phyloP scores from a whole-genome alignment of 2,888 invertebrate species.

The Tachystola acroxantha region DNA sequence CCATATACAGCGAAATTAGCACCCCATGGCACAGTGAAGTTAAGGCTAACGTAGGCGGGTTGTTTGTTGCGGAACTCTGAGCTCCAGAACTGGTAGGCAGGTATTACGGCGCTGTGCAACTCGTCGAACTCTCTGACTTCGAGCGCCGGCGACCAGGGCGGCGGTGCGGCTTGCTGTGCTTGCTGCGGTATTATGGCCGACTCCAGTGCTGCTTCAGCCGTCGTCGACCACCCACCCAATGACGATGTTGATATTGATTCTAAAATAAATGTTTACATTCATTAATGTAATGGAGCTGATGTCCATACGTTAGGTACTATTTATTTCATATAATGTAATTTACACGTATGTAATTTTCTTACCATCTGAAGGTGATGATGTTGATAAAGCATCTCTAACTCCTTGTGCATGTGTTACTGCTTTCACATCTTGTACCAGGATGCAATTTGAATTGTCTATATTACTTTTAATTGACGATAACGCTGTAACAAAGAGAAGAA shows the following conservation, averaged over 20 bases:
- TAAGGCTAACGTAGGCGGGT: slow-evolving; percentile 91
- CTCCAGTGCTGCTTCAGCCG: slow-evolving; percentile 75
- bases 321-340: no score
- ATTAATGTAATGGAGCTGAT: not conserved
- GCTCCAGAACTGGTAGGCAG: slow-evolving; percentile 96
- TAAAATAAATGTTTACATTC: slow-evolving; percentile 42
- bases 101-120: slow-evolving; percentile 89
- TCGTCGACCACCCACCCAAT: slow-evolving; percentile 69
- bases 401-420: slow-evolving; percentile 93
- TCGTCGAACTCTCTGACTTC: slow-evolving; percentile 92
- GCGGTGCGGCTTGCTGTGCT: slow-evolving; percentile 86
- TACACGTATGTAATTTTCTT: slow-evolving; percentile 21
- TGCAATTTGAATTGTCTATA: slow-evolving; percentile 93
- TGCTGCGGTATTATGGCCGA: slow-evolving; percentile 80
- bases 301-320: no score
- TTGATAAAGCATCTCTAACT: slow-evolving; percentile 83
- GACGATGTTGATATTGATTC: slow-evolving; percentile 82
- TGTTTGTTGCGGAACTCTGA: slow-evolving; percentile 94
- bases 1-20: slow-evolving; percentile 98
- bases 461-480: slow-evolving; percentile 94
- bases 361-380: slow-evolving; percentile 72
- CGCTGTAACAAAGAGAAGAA: slow-evolving; percentile 80
- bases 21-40: slow-evolving; percentile 94
- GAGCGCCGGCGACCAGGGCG: slow-evolving; percentile 86
- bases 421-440: slow-evolving; percentile 92